Percentiles rank a stretch among this genome's conserved stretches.
phyloP scores from a whole-genome alignment of 2,888 invertebrate genomes.

The Drosophila picticornis region DNA sequence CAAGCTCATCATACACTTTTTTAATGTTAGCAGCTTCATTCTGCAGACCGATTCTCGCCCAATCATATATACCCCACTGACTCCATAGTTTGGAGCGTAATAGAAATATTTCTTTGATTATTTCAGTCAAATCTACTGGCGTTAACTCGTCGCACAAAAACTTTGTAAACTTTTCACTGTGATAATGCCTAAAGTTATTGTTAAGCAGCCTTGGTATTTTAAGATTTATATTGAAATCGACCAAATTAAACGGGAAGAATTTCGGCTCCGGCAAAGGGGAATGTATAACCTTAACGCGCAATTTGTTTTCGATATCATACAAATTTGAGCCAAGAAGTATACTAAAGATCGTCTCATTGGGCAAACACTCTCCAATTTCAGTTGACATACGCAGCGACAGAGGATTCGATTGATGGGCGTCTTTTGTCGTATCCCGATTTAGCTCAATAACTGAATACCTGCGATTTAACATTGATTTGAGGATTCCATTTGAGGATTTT shows the following conservation, averaged over 20 bases:
- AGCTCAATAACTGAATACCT: background rate
- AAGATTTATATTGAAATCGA: background rate
- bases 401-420: background rate
- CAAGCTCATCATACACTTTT: background rate
- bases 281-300: background rate
- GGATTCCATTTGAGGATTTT: background rate
- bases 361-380: background rate
- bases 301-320: background rate
- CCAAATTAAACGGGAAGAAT: background rate
- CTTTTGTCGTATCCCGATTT: background rate
- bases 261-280: background rate
- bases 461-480: background rate
- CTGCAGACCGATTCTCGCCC: background rate
- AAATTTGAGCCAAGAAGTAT: background rate
- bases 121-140: background rate
- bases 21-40: background rate
- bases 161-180: background rate
- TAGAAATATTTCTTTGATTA: background rate
- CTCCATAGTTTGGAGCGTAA: background rate
- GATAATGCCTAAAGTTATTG: background rate
- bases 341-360: background rate
- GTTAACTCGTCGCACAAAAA: background rate
- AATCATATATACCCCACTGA: slow-evolving; percentile 5
- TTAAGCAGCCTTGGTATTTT: background rate
- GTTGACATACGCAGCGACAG: background rate